Conservation (phyloP, 2,797 vertebrate genomes). For the Hipposideros larvatus region DNA sequence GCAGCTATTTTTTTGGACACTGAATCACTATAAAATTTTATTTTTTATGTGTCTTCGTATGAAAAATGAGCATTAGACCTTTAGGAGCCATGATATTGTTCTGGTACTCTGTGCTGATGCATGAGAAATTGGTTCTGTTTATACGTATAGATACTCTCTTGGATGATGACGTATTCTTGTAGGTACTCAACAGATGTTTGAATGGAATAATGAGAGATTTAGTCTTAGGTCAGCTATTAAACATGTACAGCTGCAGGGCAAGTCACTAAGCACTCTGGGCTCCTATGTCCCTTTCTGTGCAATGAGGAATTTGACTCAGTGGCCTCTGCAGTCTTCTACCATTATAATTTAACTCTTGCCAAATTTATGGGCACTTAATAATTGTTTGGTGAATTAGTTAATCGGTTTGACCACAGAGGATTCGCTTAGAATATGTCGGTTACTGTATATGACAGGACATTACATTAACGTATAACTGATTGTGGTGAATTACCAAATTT, state of each 20-base stretch:
- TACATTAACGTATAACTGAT: conserved; percentile 13
- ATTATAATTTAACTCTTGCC: conserved; percentile 42
- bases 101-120: neutral
- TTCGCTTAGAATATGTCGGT: neutral
- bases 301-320: neutral
- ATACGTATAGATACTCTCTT: neutral
- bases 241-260: neutral
- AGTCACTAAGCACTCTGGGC: neutral
- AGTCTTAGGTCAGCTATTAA: neutral
- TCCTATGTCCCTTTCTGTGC: neutral
- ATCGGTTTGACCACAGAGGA: neutral
- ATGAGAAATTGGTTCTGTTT: neutral
- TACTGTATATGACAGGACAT: neutral
- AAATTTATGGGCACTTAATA: conserved; percentile 43
- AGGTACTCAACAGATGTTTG: neutral
- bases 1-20: neutral
- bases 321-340: neutral
- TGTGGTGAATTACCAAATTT: neutral
- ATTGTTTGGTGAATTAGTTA: conserved; percentile 51
- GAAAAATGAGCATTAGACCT: neutral
- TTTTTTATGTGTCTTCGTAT: neutral
- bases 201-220: neutral
- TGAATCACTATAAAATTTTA: neutral
- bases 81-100: neutral
- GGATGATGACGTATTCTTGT: neutral